Conservation (phyloP, 2,113 vertebrate species). For the Mustelus asterias region DNA sequence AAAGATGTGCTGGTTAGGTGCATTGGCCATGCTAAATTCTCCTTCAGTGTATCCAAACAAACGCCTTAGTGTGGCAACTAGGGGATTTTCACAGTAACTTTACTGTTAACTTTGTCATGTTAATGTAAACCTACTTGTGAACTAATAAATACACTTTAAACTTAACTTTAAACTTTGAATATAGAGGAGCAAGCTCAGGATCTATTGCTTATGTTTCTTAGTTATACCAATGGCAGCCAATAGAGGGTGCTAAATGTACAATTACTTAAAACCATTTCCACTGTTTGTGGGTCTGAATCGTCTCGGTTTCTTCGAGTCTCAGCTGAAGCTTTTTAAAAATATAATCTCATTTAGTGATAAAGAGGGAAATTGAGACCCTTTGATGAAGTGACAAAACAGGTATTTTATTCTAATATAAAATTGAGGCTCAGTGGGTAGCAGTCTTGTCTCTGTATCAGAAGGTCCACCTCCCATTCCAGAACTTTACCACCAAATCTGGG, state of each 20-base stretch:
- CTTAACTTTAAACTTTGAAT: not conserved
- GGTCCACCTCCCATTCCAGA: not conserved
- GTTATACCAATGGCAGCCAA: slow-evolving; percentile 1
- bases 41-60: too few relatives aligned
- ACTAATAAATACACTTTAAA: too few relatives aligned
- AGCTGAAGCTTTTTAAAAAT: not conserved
- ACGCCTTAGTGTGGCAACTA: too few relatives aligned
- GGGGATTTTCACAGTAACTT: too few relatives aligned
- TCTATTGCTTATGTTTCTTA: not conserved
- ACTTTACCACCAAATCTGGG: not conserved
- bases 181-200: not conserved
- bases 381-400: not conserved
- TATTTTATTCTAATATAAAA: not conserved
- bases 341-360: not conserved
- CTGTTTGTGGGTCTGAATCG: not conserved
- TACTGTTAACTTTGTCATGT: too few relatives aligned
- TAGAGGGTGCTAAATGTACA: slow-evolving; percentile 5
- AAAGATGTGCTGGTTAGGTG: too few relatives aligned
- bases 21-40: too few relatives aligned
- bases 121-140: too few relatives aligned
- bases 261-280: too few relatives aligned
- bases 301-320: not conserved
- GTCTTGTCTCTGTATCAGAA: not conserved
- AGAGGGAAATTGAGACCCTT: not conserved
- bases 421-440: too few relatives aligned